Base-by-base conservation (phyloP, 2,888 invertebrate genomes). In the Pachymerium ferrugineum region DNA sequence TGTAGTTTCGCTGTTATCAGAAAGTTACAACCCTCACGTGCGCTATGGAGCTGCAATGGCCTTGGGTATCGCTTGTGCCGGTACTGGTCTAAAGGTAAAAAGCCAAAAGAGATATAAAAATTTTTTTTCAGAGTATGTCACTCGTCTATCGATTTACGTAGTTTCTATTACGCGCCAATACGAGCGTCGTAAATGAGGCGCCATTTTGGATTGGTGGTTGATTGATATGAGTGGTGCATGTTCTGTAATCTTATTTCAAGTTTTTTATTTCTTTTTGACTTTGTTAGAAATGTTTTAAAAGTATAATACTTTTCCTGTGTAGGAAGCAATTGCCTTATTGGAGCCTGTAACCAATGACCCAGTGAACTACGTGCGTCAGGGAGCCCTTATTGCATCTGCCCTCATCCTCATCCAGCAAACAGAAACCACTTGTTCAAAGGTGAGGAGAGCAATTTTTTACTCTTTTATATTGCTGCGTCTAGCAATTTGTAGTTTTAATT, bases 21-120 rank as follows among this genome's bases (percentile, higher is more conserved):
- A 99, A 83, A 97, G 97, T 76, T 99, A 99, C 86, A 99, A 99
- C 82, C 97, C 98, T 0, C 97, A 99, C 82, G 98, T 99, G 0
- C 89, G 99, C 73, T 99, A 98, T 82, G 99, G 99, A 14, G 98
- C 99, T 10, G 99, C 98, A 6, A 96, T 99, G 94, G 99, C 99
- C 2, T 83, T 99, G 75, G 99, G 98, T 76, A 98, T 99, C 79
- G 97, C 98, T 0, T 99, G 98, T 83, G 97, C 98, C 62, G 99
- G 98, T 12, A 96, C 97, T 6, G 98, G 97, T n/a, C 87, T 94
- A 74, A 88, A 87, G 83, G 85, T 85, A 78, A 76, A 22, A 69
- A 69, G 30, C 19, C 8, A 14, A 69, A 1, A 30, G n/a, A 31
- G 31, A 69, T 29, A 69, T n/a, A 19, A 12, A 54, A 54, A 19